Conservation (phyloP, 2,797 vertebrate genomes). For the Myiothlypis chrysogaster region DNA sequence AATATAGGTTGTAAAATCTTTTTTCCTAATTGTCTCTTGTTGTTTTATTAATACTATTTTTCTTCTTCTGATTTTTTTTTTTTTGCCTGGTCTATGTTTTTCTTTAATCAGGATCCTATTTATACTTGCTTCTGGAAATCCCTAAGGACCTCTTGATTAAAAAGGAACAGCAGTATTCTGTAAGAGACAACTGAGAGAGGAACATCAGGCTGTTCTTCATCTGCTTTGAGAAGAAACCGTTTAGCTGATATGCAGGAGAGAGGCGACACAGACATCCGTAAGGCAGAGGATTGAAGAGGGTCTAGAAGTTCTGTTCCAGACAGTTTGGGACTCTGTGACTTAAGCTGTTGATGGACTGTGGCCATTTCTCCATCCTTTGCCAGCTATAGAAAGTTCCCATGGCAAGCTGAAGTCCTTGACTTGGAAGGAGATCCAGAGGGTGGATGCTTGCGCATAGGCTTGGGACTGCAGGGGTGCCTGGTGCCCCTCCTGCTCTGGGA, state of each 20-base stretch:
- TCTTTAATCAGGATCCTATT: not conserved
- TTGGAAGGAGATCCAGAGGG: not conserved
- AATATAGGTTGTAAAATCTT: not conserved
- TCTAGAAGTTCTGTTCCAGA: not conserved
- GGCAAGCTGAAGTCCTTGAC: not conserved
- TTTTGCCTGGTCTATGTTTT: not conserved
- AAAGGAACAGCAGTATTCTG: not conserved
- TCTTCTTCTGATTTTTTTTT: not conserved
- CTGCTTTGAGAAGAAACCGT: rapidly evolving
- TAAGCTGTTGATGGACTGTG: not conserved
- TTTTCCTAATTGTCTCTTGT: not conserved
- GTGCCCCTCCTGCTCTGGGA: not conserved
- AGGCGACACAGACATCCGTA: not conserved
- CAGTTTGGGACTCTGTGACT: not conserved
- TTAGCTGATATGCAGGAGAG: not conserved
- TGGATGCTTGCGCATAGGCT: no score
- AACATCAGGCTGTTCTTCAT: not conserved
- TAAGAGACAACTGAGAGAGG: not conserved
- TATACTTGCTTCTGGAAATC: not conserved
- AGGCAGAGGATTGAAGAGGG: not conserved
- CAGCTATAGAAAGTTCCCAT: not conserved
- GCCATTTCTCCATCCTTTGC: not conserved
- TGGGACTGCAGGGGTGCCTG: not conserved
- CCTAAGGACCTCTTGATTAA: no score
- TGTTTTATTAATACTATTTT: not conserved